phyloP scores from a whole-genome alignment of 2,113 vertebrate genomes.

The Malurus elegans region DNA sequence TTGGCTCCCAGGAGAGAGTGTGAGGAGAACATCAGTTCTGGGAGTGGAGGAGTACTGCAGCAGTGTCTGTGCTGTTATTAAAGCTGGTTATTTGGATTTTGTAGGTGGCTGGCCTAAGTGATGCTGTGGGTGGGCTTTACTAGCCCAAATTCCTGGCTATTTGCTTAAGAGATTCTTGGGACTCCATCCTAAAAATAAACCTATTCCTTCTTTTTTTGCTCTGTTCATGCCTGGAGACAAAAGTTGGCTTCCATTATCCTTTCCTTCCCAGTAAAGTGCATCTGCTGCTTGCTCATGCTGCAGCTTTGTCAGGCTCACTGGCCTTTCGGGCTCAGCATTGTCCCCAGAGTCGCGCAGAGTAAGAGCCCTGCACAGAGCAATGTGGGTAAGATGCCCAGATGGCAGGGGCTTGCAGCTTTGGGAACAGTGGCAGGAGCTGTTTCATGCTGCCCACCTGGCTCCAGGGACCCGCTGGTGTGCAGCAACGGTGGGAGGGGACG shows the following conservation, averaged over 20 bases:
- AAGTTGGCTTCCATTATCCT: not conserved
- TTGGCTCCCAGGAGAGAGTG: not conserved
- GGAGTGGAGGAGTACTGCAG: not conserved
- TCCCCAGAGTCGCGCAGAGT: rapidly evolving
- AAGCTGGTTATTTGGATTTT: not conserved
- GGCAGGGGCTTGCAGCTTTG: not conserved
- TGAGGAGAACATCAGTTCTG: not conserved
- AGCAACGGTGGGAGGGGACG: not conserved
- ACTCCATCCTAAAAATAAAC: slow-evolving; percentile 5
- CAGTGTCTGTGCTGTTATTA: not conserved
- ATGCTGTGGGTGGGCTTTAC: not conserved
- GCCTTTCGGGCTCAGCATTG: not conserved
- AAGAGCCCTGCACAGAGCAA: rapidly evolving
- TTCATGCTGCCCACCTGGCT: not conserved
- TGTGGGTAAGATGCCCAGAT: too few species aligned
- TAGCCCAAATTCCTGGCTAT: not conserved
- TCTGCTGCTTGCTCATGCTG: not conserved
- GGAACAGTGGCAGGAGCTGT: not conserved
- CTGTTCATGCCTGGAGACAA: not conserved
- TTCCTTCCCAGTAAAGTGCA: not conserved
- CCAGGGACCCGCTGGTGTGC: rapidly evolving
- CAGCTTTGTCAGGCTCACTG: not conserved
- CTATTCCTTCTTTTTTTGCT: not conserved
- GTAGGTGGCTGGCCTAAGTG: not conserved
- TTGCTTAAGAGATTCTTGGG: not conserved